Evolutionary conservation across 2,888 invertebrate genomes (phyloP).

Genomic region (Hirtodrosophila confusa): DNA sequence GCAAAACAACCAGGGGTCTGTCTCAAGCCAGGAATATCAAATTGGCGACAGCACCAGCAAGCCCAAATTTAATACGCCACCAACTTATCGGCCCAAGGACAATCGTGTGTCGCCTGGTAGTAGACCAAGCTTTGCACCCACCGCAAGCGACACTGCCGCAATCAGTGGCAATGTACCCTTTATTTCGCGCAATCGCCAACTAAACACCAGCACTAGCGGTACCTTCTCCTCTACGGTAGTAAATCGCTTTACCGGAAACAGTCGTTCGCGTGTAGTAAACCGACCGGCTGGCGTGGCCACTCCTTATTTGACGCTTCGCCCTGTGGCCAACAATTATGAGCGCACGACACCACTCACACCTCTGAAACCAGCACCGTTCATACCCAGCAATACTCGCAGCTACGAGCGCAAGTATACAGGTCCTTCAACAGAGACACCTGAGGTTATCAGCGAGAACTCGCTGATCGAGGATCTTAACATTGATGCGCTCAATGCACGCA

Average conservation of each 20-base stretch:
- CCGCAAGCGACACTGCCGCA: conserved; percentile 21
- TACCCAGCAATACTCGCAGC: conserved; percentile 80
- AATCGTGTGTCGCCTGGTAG: conserved; percentile 63
- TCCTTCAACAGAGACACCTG: conserved; percentile 72
- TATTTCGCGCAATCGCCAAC: conserved; percentile 56
- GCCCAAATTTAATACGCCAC: conserved; percentile 39
- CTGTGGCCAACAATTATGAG: conserved; percentile 79
- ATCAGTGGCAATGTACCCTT: conserved; percentile 58
- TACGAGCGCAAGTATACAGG: conserved; percentile 83
- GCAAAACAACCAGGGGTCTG: background rate
- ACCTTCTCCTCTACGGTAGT: conserved; percentile 20
- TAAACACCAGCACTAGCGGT: conserved; percentile 3
- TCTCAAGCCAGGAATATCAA: conserved; percentile 19
- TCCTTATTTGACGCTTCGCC: conserved; percentile 78
- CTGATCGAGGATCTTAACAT: conserved; percentile 84
- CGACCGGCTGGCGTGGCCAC: conserved; percentile 75
- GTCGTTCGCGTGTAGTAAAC: conserved; percentile 78
- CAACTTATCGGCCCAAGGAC: conserved; percentile 56
- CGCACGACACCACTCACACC: conserved; percentile 73
- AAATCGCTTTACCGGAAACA: conserved; percentile 56
- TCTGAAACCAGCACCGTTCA: conserved; percentile 81
- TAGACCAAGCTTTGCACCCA: conserved; percentile 47
- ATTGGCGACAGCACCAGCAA: conserved; percentile 24
- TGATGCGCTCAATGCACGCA: conserved; percentile 85
- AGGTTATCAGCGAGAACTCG: conserved; percentile 74